Percentiles rank a stretch among this genome's conserved stretches.
These are phyloP conservation scores for Eulemur rubriventer DNA, from an alignment of 2,797 vertebrate genomes.

Conservation along the genomic window DNA sequence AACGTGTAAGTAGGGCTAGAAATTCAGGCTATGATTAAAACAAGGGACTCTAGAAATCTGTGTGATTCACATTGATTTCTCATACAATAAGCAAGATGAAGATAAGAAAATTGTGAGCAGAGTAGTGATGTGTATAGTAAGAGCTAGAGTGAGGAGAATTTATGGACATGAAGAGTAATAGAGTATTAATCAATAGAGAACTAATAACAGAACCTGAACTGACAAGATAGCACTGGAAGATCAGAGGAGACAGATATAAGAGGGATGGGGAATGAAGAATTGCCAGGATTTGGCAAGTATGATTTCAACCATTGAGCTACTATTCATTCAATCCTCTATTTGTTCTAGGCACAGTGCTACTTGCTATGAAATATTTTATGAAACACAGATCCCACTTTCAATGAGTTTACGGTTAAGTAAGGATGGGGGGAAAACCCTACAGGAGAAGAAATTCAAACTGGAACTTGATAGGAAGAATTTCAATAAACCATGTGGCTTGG, in stretches of 20 bases:
- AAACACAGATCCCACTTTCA: not conserved
- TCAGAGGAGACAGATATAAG: not conserved
- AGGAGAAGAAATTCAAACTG: not conserved
- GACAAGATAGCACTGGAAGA: not conserved
- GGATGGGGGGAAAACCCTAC: not conserved
- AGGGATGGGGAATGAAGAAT: not conserved
- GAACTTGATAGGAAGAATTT: not conserved
- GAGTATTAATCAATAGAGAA: not conserved
- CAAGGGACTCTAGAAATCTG: not conserved
- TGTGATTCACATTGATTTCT: not conserved
- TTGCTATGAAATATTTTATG: not conserved
- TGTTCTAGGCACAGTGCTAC: not conserved
- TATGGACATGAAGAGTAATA: not conserved
- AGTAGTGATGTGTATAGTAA: not conserved
- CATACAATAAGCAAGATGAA: not conserved
- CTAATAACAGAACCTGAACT: not conserved
- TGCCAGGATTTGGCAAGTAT: not conserved
- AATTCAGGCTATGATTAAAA: not conserved
- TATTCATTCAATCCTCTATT: not conserved
- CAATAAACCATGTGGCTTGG: not conserved
- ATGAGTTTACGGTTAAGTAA: not conserved
- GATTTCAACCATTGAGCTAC: not conserved
- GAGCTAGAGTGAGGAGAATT: not conserved
- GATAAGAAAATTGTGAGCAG: not conserved
- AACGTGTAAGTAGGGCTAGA: not conserved